Evolutionary conservation across 2,113 vertebrate species (phyloP).

Genomic region (Burhinus bistriatus): DNA sequence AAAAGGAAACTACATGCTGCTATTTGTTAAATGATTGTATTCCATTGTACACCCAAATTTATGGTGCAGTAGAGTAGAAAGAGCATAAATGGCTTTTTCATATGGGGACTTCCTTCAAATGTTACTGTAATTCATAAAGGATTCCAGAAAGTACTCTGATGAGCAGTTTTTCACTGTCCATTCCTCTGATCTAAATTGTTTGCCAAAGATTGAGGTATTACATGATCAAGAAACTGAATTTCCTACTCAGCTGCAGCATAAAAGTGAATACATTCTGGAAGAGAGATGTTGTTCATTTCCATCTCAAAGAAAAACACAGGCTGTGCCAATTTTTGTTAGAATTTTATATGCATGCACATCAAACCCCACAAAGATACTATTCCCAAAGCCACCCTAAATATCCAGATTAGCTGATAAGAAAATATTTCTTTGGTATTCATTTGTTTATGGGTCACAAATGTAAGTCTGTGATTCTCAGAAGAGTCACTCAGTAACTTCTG

Average conservation of each 20-base stretch:
- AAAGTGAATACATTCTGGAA: background rate
- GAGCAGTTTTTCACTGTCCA: background rate
- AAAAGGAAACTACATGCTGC: background rate
- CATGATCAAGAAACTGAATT: background rate
- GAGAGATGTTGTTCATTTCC: background rate
- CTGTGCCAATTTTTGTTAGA: background rate
- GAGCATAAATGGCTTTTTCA: background rate
- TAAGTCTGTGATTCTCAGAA: background rate
- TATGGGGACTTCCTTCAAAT: background rate
- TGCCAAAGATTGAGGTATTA: background rate
- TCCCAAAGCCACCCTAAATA: background rate
- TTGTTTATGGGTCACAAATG: background rate
- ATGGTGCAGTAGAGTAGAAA: background rate
- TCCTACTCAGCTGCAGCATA: background rate
- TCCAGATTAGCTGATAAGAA: background rate
- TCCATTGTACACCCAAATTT: background rate
- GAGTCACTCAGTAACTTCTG: background rate
- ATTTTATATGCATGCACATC: background rate
- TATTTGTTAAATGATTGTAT: background rate
- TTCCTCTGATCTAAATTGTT: background rate
- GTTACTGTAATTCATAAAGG: background rate
- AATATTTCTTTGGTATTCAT: background rate
- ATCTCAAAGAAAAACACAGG: background rate
- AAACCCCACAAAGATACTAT: background rate
- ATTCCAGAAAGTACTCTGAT: background rate